Base-by-base conservation (phyloP, 1,140 invertebrate genomes). In the Goniozus legneri region DNA sequence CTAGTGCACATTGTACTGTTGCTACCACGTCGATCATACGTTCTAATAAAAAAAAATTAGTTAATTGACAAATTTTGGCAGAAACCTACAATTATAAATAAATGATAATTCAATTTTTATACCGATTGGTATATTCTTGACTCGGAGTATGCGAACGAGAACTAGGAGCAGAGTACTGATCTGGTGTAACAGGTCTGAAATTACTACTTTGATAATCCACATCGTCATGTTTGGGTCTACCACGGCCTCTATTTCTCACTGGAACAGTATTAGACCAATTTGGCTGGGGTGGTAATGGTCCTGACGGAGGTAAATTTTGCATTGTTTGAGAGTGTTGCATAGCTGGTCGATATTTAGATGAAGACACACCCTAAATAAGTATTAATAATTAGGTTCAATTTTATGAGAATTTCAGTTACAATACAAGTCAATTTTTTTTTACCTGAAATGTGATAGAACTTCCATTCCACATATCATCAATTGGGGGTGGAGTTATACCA, bases 91-190 rank as follows among this genome's bases (percentile, higher is more conserved):
- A 42, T 46, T 46, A n/a, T 24, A 27, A n/a, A 34, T 36, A 36
- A 15, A 10, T 34, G 3, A 32, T 38, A 20, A 18, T 38, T 34
- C 19, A 46, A 2, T 36, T 35, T 35, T 35, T 35, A 41, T 57
- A 74, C 64, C 68, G 61, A 48, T 62, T 72, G n/a, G 52, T 63
- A 21, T 71, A 69, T 39, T 76, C 73, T 47, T 73, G 71, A 47
- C 64, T 75, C 19, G 79, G 79, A n/a, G 78, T 80, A 41, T 75
- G 69, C 31, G 78, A 77, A 58, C 77, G 64, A 12, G 79, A 73
- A 65, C 68, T 76, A 44, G 72, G 62, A 31, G 69, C 74, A 19
- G 74, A 75, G 61, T 66, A 74, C 48, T 75, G 69, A 56, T 82
- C 78, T 24, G 79, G 79, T 22, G 80, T 80, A 38, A 73, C 63